Evolutionary conservation across 2,888 invertebrate genomes (phyloP).

Genomic region (Caenorhabditis becei): DNA sequence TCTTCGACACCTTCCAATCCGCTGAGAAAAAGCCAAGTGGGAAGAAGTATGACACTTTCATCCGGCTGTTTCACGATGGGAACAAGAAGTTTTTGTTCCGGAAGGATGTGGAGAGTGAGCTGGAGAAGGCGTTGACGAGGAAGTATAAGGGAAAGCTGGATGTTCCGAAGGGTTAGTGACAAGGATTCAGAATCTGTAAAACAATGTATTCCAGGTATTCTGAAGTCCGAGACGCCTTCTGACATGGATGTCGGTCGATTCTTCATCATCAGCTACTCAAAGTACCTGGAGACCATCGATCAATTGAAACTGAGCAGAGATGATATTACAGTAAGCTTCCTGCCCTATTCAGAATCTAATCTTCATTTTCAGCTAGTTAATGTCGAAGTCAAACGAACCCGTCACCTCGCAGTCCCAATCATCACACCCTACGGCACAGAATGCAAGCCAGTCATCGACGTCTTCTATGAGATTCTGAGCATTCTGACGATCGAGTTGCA

Average conservation of each 20-base stretch:
- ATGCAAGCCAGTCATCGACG: not conserved
- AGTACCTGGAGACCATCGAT: not conserved
- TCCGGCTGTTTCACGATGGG: not conserved
- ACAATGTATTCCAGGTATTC: not conserved
- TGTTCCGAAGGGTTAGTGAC: not conserved
- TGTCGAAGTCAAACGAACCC: not conserved
- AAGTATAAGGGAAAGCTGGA: not conserved
- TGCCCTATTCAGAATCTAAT: not conserved
- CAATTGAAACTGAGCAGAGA: not conserved
- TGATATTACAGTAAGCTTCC: not conserved
- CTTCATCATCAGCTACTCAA: not conserved
- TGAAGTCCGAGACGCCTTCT: not conserved
- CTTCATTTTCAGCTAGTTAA: not conserved
- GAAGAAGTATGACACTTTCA: not conserved
- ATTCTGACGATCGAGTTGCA: not conserved
- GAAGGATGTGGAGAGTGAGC: not conserved
- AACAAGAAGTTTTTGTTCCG: not conserved
- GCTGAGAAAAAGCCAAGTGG: not conserved
- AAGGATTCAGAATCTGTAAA: not conserved
- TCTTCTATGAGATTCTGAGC: not conserved
- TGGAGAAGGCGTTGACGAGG: not conserved
- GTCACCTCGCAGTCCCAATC: not conserved
- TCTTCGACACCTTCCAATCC: not conserved
- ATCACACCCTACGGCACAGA: not conserved
- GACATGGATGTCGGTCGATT: not conserved